Evolutionary conservation across 35 echinoderm and acorn worm species (phyloP), one percentile per base, ranked within the genome.

Genomic region (Chiridota heheva): DNA sequence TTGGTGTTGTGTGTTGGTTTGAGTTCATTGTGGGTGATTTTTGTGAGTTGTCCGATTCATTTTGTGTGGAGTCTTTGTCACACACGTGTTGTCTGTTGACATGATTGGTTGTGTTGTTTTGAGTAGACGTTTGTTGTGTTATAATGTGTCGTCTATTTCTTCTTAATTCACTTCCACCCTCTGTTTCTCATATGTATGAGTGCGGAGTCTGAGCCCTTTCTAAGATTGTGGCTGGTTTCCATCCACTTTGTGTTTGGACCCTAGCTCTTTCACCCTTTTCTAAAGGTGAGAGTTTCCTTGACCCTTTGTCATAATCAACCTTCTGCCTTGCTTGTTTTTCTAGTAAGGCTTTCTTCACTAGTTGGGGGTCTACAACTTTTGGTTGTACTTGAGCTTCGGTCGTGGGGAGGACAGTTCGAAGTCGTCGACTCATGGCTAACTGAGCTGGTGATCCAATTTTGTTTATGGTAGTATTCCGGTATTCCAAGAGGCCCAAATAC

Each of bases 401-500:
- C 1, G 41, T 35, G 3, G 75, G 33, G 37, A 61, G 36, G 13
- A 55, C 32, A 25, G 49, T 42, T n/a, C 75, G 36, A 12, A 78
- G 75, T 2, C 5, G 7, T n/a, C 74, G 31, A 2, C 22, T 31
- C 74, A 78, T 78, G 4, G 33, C 22, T 31, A 59, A 27, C 40
- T 59, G 74, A 56, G 49, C 75, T 1, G 75, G 75, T 30, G 75
- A 78, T 34, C 8, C 75, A 16, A 31, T 38, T 18, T 78, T 3
- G 30, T 61, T 39, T 13, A 78, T 60, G 13, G 26, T 60, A 57
- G 75, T 61, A 5, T 78, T 78, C 32, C 68, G 7, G 20, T 75
- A 85, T 32, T 60, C 68, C 42, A 85, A 35, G 12, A 85, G 3
- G 22, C 64, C 82, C 37, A 73, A 16, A 27, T 60, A 85, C 1